phyloP scores from a whole-genome alignment of 2,797 vertebrate genomes.

The Pseudocheirus occidentalis region DNA sequence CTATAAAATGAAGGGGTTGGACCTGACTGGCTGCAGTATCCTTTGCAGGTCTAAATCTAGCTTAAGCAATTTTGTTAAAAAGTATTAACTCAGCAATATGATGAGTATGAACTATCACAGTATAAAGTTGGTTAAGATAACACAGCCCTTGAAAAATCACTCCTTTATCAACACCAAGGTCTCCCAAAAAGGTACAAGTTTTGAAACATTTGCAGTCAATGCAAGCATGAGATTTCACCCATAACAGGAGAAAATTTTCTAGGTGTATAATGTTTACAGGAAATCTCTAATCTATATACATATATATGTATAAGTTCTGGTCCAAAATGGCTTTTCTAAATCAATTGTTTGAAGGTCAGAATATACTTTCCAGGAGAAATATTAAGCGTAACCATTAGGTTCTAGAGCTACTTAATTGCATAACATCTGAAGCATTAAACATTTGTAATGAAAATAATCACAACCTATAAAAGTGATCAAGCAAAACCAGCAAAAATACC shows the following conservation, averaged over 20 bases:
- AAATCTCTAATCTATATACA: neutral
- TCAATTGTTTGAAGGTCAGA: slow-evolving; percentile 42
- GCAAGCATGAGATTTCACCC: slow-evolving; percentile 7
- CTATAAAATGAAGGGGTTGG: neutral
- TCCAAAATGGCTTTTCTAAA: slow-evolving; percentile 32
- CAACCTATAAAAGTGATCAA: neutral
- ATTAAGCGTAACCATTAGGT: neutral
- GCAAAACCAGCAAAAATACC: neutral
- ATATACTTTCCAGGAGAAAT: slow-evolving; percentile 33
- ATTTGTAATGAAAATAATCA: neutral
- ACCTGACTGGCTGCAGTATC: neutral
- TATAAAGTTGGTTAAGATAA: neutral
- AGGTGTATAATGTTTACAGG: slow-evolving; percentile 12
- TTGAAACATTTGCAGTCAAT: slow-evolving; percentile 23
- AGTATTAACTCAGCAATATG: neutral
- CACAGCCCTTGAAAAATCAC: neutral
- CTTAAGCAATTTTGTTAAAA: slow-evolving; percentile 8
- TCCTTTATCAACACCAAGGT: slow-evolving; percentile 4
- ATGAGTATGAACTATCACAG: neutral
- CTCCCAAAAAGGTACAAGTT: neutral
- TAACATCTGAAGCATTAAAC: neutral
- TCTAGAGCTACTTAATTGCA: neutral
- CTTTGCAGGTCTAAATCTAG: neutral
- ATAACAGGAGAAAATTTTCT: slow-evolving; percentile 14
- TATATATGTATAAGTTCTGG: neutral